phyloP scores from a whole-genome alignment of 2,113 vertebrate genomes.

The Nipponia nippon region DNA sequence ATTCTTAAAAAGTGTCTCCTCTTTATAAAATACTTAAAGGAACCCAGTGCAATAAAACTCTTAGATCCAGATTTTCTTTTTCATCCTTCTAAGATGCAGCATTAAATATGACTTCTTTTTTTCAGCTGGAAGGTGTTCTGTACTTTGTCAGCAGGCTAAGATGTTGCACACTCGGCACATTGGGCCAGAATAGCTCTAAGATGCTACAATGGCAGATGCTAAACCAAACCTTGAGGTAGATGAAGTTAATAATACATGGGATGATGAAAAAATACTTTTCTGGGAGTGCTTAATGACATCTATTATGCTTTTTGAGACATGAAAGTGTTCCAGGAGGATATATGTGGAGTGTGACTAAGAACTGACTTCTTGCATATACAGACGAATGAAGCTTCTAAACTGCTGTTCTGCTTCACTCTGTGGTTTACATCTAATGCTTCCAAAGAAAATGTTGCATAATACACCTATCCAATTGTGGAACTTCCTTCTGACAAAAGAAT shows the following conservation, averaged over 20 bases:
- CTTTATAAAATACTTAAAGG: neutral
- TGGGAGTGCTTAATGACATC: neutral
- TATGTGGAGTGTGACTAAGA: neutral
- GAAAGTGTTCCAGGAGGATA: neutral
- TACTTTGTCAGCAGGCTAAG: neutral
- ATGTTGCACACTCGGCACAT: neutral
- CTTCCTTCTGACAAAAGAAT: neutral
- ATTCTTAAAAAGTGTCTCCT: neutral
- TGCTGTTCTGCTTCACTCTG: neutral
- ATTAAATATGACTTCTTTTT: neutral
- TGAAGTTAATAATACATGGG: neutral
- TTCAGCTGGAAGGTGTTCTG: neutral
- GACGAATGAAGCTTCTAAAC: neutral
- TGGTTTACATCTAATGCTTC: neutral
- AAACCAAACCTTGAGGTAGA: neutral
- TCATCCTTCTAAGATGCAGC: neutral
- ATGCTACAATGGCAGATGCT: neutral
- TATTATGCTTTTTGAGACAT: neutral
- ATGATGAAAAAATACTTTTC: neutral
- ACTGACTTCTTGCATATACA: neutral
- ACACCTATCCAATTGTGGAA: neutral
- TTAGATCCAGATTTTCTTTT: neutral
- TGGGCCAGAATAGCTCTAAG: neutral
- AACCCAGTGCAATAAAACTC: neutral
- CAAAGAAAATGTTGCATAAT: neutral